Evolutionary conservation across 2,797 vertebrate species (phyloP), one percentile per base, ranked within the genome.

Genomic region (Aplochiton taeniatus): DNA sequence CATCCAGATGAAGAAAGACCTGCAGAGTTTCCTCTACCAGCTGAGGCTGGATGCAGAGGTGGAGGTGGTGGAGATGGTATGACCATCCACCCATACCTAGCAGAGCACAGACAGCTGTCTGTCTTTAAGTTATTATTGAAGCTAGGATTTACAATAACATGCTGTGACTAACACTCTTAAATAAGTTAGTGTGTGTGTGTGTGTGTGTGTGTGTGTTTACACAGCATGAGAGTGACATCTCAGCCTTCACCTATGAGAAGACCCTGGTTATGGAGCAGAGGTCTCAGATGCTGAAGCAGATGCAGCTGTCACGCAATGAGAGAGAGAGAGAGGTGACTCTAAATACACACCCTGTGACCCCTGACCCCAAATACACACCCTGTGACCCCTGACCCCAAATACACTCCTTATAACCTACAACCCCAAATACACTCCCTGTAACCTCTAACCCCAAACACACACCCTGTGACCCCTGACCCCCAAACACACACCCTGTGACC

Each of bases 1-100:
- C 79, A 98, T 99, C 87, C 95, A 98, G 88, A 98, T 99, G 97
- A 98, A 98, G 84, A 98, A 98, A 69, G 97, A 99, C 77, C 92
- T 99, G 55, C 95, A 98, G 87, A 90, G 92, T 85, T 97, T 99
- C 77, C 85, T 99, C 9, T 99, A 99, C 74, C 96, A 99, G 20
- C 91, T 98, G 3, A 90, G 96, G 0, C 89, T 99, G 68, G 94
- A 95, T 47, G 96, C 97, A 8, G 92, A 95, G 79, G 97, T 98
- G 68, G 96, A 99, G 87, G 96, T 98, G 76, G 96, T 98, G 67
- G 96, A 99, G 90, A 96, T 99, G 97, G 97, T 98, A 81, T 84
- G 91, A 46, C 20, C 9, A 12, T 41, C 4, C 44, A 63, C 18
- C 63, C 46, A 1, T n/a, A 19, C 50, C 13, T 16, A 42, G 8